These are phyloP conservation scores for Sphaerophoria taeniata DNA, from an alignment of 2,888 invertebrate species.

Conservation along the genomic window DNA sequence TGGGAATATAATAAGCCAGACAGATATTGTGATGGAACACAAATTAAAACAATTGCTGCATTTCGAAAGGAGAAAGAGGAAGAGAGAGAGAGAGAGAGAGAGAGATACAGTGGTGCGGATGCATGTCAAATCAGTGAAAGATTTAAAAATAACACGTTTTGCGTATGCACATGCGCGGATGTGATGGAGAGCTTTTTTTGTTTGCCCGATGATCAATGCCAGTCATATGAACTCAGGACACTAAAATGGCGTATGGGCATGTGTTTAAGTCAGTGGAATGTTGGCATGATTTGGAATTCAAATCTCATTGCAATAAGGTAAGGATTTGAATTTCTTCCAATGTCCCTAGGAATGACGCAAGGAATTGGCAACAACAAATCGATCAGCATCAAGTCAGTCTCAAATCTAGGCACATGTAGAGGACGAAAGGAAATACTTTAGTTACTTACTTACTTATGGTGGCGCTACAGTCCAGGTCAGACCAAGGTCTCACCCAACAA, in stretches of 20 bases:
- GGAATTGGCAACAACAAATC: too few species aligned
- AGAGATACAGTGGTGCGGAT: conserved; percentile 36
- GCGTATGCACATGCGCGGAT: conserved; percentile 46
- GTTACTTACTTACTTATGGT: too few species aligned
- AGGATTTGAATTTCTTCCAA: too few species aligned
- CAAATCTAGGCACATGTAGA: too few species aligned
- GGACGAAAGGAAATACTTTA: too few species aligned
- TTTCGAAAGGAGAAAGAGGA: conserved; percentile 14
- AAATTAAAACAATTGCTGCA: conserved; percentile 57
- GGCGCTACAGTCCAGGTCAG: too few species aligned
- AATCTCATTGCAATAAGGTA: too few species aligned
- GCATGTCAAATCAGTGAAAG: conserved; percentile 59
- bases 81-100: neutral
- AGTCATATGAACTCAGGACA: neutral
- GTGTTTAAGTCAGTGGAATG: too few species aligned
- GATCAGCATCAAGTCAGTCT: too few species aligned
- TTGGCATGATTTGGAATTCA: too few species aligned
- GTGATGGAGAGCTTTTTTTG: neutral
- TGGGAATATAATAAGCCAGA: conserved; percentile 62
- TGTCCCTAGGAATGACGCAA: too few species aligned
- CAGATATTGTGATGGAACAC: conserved; percentile 38
- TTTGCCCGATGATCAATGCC: neutral
- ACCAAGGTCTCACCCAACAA: too few species aligned
- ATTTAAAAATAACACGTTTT: conserved; percentile 52
- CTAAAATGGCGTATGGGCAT: conserved; percentile 32